Base-by-base conservation (phyloP, 2,113 vertebrate genomes). In the Carassius auratus region DNA sequence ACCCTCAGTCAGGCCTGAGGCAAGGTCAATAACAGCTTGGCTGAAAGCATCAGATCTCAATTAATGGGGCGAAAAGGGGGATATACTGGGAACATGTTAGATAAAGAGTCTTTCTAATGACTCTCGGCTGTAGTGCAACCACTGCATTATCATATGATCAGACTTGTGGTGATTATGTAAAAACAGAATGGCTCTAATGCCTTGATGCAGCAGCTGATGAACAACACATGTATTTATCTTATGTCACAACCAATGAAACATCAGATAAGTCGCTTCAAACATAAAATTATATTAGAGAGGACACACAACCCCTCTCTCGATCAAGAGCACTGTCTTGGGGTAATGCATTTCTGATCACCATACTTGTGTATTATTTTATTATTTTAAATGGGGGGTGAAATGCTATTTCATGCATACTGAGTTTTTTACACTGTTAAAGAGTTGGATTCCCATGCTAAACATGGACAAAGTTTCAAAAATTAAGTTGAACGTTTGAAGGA, bases 21-120 rank as follows among this genome's bases (percentile, higher is more conserved):
- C 80, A 82, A 82, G 64, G 64, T 82, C 64, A 71, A 71, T 82
- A 36, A 82, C 17, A 48, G 19, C 62, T 71, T 30, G 19, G 64
- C 80, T 82, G 80, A 71, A 71, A 82, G 64, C 80, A 82, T 82
- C 64, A 57, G 48, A 64, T 38, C 42, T 71, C 62, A 55, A 64
- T 38, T 57, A 82, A 69, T 36, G 80, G 80, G 23, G 38, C 4
- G 48, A 21, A 19, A 36, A 50, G 30, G 42, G 79, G 38, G 38
- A 13, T 30, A n/a, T 33, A 33, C 45, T 33, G 19, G 14, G 17
- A 71, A 10, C 23, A 71, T 71, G 26, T 52, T 69, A 55, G 66
- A 82, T 71, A 55, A 36, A 55, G 64, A 55, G 45, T 82, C 30
- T 38, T 33, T n/a, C 15, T 69, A 71, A 71, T 55, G 26, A 21